Base-by-base conservation (phyloP, 1,140 invertebrate species). In the Drosophila subpulchrella region DNA sequence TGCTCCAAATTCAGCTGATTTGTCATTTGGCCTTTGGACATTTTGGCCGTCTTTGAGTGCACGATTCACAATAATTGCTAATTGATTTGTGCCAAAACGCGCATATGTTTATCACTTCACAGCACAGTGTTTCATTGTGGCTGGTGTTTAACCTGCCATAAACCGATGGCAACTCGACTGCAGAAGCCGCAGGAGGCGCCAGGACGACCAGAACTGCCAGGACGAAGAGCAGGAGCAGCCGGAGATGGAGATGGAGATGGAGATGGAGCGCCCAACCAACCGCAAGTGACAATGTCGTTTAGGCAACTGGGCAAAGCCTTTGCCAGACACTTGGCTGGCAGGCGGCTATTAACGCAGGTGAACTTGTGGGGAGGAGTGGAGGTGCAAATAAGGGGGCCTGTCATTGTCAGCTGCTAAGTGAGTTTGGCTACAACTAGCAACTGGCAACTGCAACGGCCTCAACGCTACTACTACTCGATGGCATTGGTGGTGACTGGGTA, bases 371-470 rank as follows among this genome's bases (percentile, higher is more conserved):
- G n/a, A n/a, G 13, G 10, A 27, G 8, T 4, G 47, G 47, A 2
- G 27, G 30, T 13, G 47, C 13, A 15, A 8, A 30, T 24, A 46
- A 39, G 27, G 55, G 67, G 54, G 61, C 59, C 63, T 84, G 84
- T 83, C 84, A 78, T 71, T 88, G 83, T 88, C 83, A 88, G 84
- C 80, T 83, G 81, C 59, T 85, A 85, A 85, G 82, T 86, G 82
- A 81, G 77, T 78, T 78, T 65, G 66, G 60, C 67, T 67, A 60
- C 55, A 67, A 75, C 73, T 56, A 63, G 36, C 60, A 68, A 54
- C 59, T 54, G 42, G 41, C 54, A 53, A 42, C 53, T 36, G 60
- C 70, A 53, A 59, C 74, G 38, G 63, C 73, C 56, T 59, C 32
- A 67, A 17, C 50, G 67, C 62, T 32, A 36, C 30, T 36, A 63